Evolutionary conservation across 2,888 invertebrate species (phyloP).

Genomic region (Mamestra brassicae): DNA sequence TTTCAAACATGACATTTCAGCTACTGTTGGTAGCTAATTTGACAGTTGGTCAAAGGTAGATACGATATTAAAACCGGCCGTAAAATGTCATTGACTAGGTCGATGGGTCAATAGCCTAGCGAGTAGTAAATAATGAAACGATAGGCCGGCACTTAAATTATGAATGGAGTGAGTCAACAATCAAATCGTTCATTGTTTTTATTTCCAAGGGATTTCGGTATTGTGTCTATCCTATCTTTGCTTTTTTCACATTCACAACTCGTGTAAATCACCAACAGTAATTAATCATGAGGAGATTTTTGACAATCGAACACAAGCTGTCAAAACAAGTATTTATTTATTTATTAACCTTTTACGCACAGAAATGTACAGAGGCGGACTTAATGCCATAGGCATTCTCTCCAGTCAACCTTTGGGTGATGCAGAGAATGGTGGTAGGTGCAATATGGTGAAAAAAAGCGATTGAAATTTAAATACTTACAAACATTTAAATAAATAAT

Average conservation of each 20-base stretch:
- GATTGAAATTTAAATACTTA: too few relatives aligned
- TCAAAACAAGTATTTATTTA: not conserved
- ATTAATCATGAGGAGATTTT: not conserved
- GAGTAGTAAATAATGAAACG: slow-evolving; percentile 41
- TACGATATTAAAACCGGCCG: too few relatives aligned
- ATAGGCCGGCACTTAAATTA: slow-evolving; percentile 32
- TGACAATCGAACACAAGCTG: not conserved
- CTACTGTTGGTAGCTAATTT: too few relatives aligned
- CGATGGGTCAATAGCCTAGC: slow-evolving; percentile 32
- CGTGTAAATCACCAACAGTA: not conserved
- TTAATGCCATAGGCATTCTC: too few relatives aligned
- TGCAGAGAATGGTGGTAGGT: too few relatives aligned
- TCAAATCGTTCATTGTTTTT: not conserved
- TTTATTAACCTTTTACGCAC: too few relatives aligned
- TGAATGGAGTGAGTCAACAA: slow-evolving; percentile 38
- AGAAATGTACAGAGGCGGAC: too few relatives aligned
- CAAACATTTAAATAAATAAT: too few relatives aligned
- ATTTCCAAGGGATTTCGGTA: not conserved
- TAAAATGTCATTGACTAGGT: slow-evolving; percentile 26
- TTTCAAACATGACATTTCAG: too few relatives aligned
- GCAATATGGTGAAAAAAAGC: too few relatives aligned
- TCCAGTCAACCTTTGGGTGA: too few relatives aligned
- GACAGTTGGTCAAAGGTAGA: too few relatives aligned
- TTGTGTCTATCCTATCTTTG: not conserved
- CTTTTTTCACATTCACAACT: not conserved